A percentile compares a stretch with the other conserved stretches of the same genome.
Evolutionary conservation across 1,140 invertebrate species (phyloP).

Genomic region (Oreohelix idahoensis): DNA sequence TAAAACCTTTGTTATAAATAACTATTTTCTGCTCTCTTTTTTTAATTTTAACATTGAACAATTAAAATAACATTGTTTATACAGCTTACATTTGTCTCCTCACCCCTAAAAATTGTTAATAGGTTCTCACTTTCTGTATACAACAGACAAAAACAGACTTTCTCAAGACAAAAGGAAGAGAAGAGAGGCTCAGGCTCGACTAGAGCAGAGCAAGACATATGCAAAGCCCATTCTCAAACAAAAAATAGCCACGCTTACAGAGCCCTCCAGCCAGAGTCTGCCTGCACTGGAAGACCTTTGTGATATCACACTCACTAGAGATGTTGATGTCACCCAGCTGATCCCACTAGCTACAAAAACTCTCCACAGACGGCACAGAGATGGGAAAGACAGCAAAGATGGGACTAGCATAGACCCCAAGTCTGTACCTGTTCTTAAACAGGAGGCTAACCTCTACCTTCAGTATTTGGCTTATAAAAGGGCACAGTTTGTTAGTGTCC

Average conservation of each 20-base stretch:
- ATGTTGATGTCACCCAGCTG: slow-evolving; percentile 23
- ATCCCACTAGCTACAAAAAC: not conserved
- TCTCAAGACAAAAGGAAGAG: slow-evolving; percentile 5
- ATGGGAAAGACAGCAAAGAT: not conserved
- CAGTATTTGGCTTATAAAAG: slow-evolving; percentile 24
- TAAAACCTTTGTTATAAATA: no score
- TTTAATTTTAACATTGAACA: no score
- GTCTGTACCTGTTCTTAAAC: slow-evolving; percentile 16
- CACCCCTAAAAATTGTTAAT: no score
- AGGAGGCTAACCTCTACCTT: slow-evolving; percentile 17
- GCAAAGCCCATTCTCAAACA: not conserved
- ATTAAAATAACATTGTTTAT: no score
- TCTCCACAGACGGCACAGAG: not conserved
- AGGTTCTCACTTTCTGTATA: not conserved
- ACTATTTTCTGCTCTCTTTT: no score
- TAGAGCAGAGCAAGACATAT: slow-evolving; percentile 6
- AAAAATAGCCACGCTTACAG: slow-evolving; percentile 3
- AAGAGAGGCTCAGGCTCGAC: not conserved
- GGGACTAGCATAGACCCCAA: slow-evolving; percentile 34
- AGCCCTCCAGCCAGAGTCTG: not conserved
- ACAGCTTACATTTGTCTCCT: no score
- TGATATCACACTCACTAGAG: slow-evolving; percentile 12
- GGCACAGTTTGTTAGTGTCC: slow-evolving; percentile 9
- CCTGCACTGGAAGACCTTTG: slow-evolving; percentile 16
- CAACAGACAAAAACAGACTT: not conserved